Evolutionary conservation across 2,888 invertebrate genomes (phyloP), one percentile per base, ranked within the genome.

Genomic region (Noctuana brunneofusca): DNA sequence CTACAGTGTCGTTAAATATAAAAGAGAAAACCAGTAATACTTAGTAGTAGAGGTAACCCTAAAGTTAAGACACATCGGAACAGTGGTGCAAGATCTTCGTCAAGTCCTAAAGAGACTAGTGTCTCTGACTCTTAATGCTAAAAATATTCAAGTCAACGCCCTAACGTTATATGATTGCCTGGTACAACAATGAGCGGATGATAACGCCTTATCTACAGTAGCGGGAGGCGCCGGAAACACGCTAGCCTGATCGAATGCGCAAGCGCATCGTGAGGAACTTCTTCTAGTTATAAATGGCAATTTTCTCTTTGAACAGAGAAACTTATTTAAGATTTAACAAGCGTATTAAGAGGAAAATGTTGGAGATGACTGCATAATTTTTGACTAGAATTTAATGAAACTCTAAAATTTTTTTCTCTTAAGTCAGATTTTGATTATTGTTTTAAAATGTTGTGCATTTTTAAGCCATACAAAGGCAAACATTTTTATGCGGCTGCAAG

Each of bases 141-240:
- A 81, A 82, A 75, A 78, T 81, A 81, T 74, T 64, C 68, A 83
- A 79, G 87, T 88, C 86, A 86, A 84, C 75, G 87, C 78, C 84
- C 87, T 79, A 72, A 72, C 73, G 74, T 78, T 73, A 76, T 67
- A 69, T 69, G 77, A 78, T 79, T 46, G 75, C 78, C 77, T 80
- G 18, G 79, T 83, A 86, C 83, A 85, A 90, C 90, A 90, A 90
- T 87, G 86, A 87, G 81, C 87, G 87, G 86, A 89, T 85, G 90
- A 91, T 90, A 90, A 89, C 80, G 78, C 80, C 84, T 88, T 90
- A 90, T 91, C 90, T 87, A 75, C 72, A 69, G 68, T 71, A 73
- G 73, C 58, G 65, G 73, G 75, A 74, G 75, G 78, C 81, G 80
- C 84, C 87, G 89, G 89, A 88, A 84, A 80, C 76, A 74, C 69